Evolutionary conservation across 2,888 invertebrate genomes (phyloP).

Genomic region (Bombyx huttoni): DNA sequence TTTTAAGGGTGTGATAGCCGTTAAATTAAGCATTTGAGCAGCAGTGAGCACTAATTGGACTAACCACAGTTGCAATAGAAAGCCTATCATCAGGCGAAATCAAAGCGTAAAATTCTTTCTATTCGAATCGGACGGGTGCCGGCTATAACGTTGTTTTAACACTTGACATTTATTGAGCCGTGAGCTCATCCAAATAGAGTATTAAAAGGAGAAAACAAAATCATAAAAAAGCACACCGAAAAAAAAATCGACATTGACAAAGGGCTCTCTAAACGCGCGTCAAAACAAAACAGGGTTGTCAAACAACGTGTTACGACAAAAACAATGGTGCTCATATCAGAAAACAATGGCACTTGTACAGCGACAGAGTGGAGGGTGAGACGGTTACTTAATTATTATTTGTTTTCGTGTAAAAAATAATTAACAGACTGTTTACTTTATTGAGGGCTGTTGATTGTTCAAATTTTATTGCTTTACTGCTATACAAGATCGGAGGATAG

Average conservation of each 20-base stretch:
- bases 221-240: conserved; percentile 19
- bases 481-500: too few relatives aligned
- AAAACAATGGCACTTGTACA: conserved; percentile 30
- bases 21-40: too few relatives aligned
- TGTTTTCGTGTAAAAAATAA: conserved; percentile 11
- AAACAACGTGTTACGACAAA: conserved; percentile 29
- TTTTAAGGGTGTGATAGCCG: too few relatives aligned
- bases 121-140: too few relatives aligned
- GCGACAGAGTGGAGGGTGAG: conserved; percentile 5
- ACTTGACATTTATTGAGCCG: too few relatives aligned
- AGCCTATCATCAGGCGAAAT: too few relatives aligned
- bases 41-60: too few relatives aligned
- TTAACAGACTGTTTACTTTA: conserved; percentile 11
- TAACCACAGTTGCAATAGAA: too few relatives aligned
- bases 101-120: too few relatives aligned
- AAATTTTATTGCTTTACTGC: not conserved
- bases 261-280: conserved; percentile 20
- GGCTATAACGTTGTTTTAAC: too few relatives aligned
- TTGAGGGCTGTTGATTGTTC: conserved; percentile 7
- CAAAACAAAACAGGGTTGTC: conserved; percentile 40
- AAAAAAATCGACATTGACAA: conserved; percentile 34
- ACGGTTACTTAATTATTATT: conserved; percentile 24
- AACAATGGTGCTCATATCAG: not conserved
- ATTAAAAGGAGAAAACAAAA: conserved; percentile 11
- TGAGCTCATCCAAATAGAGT: too few relatives aligned